phyloP scores from a whole-genome alignment of 1,140 invertebrate genomes.

The Aphis craccivora region DNA sequence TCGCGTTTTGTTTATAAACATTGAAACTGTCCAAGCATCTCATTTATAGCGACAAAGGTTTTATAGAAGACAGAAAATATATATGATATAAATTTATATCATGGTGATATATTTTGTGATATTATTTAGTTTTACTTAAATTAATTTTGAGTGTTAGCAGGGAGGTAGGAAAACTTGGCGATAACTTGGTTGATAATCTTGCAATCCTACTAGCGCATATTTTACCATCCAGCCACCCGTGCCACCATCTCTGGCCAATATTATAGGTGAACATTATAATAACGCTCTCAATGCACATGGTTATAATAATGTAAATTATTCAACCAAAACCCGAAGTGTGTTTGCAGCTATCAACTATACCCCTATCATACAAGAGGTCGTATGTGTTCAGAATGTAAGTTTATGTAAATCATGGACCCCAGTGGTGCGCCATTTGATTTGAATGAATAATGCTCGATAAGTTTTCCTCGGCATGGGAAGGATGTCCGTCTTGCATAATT shows the following conservation, averaged over 20 bases:
- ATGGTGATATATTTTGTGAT: too few relatives aligned
- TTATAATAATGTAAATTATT: conserved; percentile 54
- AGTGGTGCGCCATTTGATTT: conserved; percentile 33
- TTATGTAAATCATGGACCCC: conserved; percentile 42
- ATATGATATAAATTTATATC: too few relatives aligned
- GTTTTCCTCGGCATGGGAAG: neutral
- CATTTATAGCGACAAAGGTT: neutral
- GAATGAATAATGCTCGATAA: conserved; percentile 32
- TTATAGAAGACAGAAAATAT: neutral
- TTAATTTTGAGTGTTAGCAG: neutral
- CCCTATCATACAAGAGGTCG: neutral
- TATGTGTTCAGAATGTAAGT: conserved; percentile 32
- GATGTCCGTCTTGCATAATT: neutral
- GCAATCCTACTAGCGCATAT: neutral
- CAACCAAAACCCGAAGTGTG: conserved; percentile 27
- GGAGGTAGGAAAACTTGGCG: neutral
- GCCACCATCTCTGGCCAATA: neutral
- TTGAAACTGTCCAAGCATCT: neutral
- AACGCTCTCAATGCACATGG: neutral
- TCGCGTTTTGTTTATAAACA: neutral
- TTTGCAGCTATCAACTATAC: neutral
- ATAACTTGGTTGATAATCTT: conserved; percentile 43
- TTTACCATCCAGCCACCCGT: neutral
- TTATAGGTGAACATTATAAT: conserved; percentile 39
- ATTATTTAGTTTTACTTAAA: conserved; percentile 2